These are phyloP conservation scores for Teleogryllus occipitalis DNA, from an alignment of 1,140 invertebrate genomes.

Conservation along the genomic window DNA sequence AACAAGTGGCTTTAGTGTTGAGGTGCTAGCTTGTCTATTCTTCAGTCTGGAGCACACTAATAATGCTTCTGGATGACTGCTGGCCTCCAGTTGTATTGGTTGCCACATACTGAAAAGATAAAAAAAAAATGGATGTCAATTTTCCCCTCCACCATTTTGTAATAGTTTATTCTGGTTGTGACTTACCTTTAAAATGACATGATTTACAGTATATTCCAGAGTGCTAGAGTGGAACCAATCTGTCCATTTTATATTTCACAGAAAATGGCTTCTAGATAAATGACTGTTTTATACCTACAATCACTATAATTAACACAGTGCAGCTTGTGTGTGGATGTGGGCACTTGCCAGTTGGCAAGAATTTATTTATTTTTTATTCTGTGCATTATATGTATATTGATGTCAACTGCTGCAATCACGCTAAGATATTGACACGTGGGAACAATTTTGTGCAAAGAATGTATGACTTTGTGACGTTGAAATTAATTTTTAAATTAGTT, in stretches of 20 bases:
- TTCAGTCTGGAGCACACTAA: not conserved
- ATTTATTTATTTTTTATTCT: slow-evolving; percentile 2
- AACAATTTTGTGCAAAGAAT: not conserved
- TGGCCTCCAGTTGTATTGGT: not conserved
- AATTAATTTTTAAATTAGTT: not conserved
- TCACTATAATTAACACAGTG: not conserved
- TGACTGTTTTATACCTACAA: not conserved
- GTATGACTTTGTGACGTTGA: not conserved
- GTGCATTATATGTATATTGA: not conserved
- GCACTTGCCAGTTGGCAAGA: not conserved
- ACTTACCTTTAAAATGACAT: not conserved
- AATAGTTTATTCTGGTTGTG: not conserved
- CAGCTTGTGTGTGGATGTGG: not conserved
- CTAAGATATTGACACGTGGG: not conserved
- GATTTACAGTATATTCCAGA: not conserved
- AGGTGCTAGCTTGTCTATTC: not conserved
- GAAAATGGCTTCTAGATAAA: not conserved
- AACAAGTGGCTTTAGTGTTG: not conserved
- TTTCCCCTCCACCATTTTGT: not conserved
- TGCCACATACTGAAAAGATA: not conserved
- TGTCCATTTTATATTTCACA: not conserved
- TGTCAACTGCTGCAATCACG: not conserved
- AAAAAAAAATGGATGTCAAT: not conserved
- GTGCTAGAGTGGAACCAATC: not conserved
- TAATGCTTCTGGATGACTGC: not conserved